Percentiles rank a stretch among this genome's conserved stretches.
Evolutionary conservation across 2,888 invertebrate species (phyloP).

Genomic region (Troglohyphantes excavatus): DNA sequence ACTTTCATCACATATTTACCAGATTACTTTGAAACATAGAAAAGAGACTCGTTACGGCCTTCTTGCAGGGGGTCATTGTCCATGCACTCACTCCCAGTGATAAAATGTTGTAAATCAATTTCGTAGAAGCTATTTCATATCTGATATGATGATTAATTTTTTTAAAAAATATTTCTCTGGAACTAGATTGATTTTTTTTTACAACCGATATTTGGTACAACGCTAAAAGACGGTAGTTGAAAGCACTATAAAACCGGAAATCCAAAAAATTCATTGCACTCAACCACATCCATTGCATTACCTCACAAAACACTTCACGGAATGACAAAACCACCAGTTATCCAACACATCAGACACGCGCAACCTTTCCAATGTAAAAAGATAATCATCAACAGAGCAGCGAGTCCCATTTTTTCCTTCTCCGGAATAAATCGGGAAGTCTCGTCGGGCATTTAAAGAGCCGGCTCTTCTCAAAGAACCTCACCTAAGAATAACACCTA

Average conservation of each 20-base stretch:
- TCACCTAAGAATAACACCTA: conserved; percentile 13
- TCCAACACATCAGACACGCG: background rate
- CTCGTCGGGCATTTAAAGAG: conserved; percentile 18
- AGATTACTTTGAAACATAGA: too few relatives aligned
- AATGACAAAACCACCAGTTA: background rate
- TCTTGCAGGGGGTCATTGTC: too few relatives aligned
- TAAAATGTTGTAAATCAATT: too few relatives aligned
- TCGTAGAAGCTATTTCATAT: too few relatives aligned
- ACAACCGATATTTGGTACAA: too few relatives aligned
- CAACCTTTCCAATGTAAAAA: background rate
- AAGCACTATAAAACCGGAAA: background rate
- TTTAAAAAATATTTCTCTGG: too few relatives aligned
- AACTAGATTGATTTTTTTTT: too few relatives aligned
- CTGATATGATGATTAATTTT: too few relatives aligned
- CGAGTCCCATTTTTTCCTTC: background rate
- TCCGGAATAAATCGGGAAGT: background rate
- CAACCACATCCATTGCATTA: background rate
- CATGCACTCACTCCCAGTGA: too few relatives aligned
- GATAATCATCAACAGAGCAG: background rate
- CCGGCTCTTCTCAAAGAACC: conserved; percentile 48
- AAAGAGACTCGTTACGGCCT: too few relatives aligned
- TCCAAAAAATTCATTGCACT: background rate
- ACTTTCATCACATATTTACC: too few relatives aligned
- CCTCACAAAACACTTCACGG: background rate
- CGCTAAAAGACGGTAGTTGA: too few relatives aligned